Evolutionary conservation across 1,140 invertebrate species (phyloP), one percentile per base, ranked within the genome.

Genomic region (Magallana gigas): DNA sequence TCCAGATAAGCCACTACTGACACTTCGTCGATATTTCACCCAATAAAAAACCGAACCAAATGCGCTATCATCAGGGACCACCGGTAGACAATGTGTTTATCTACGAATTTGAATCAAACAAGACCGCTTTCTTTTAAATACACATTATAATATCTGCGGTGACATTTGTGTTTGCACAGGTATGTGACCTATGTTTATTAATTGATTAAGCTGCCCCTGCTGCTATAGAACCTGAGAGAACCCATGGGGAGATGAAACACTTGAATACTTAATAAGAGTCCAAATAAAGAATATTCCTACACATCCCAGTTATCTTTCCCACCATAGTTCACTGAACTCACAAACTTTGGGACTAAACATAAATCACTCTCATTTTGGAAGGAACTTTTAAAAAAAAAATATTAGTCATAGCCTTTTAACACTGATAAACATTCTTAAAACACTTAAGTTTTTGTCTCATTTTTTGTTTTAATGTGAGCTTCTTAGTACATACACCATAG

Each of bases 171-270:
- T 76, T 76, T 36, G 23, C 18, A 97, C 97, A 2, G 98, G 98
- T 93, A 97, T 98, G 94, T 99, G 97, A 83, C 96, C 97, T 0
- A 98, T 96, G 94, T 99, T 99, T 12, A 98, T 92, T 99, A 18
- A 76, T 76, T 76, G 68, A 76, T 76, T 76, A 36, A 76, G 36
- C 68, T 76, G 18, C 68, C 23, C 68, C 64, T 71, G 68, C 68
- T 76, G 68, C 36, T 76, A 29, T 36, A 11, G 8, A 76, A 76
- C 68, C 68, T 76, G 3, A 12, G 23, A 76, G 36, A 76, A 76
- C 8, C 23, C 36, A 12, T 12, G 12, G 68, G 36, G 23, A 76
- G 23, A 76, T 29, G 23, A 76, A 76, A 76, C 60, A 7, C 16
- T 7, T 64, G 11, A 16, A n/a, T 7, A 64, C 60, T 64, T n/a